Conservation (phyloP, 2,888 invertebrate species). For the Branchipolynoe longqiensis region DNA sequence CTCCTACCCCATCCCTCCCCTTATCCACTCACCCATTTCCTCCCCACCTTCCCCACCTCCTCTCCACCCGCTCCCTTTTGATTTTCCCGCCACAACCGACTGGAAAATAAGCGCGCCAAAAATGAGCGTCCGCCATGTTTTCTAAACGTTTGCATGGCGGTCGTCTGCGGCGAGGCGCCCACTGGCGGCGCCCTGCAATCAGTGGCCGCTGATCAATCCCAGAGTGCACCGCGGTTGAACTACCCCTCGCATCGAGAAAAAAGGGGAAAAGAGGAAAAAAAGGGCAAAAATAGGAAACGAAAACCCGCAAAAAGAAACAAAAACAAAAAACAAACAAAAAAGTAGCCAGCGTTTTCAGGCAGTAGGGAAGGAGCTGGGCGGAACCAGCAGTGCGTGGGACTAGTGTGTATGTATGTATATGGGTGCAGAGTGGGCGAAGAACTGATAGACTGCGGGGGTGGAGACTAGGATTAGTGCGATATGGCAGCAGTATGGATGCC, state of each 20-base stretch:
- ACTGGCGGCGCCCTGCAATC: constrained; percentile 22
- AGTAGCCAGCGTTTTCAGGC: no score
- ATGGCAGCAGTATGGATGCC: no score
- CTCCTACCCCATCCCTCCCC: no score
- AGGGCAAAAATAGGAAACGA: background rate
- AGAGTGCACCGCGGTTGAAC: constrained; percentile 24
- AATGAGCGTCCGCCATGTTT: constrained; percentile 56
- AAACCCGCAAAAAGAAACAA: background rate
- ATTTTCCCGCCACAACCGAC: constrained; percentile 3
- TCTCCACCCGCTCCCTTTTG: background rate
- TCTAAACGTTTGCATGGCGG: constrained; percentile 59
- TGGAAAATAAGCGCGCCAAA: constrained; percentile 51
- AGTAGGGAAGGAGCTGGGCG: no score
- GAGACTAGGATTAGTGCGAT: no score
- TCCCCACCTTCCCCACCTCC: constrained; percentile 17
- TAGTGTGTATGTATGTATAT: no score
- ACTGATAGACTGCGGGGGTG: no score
- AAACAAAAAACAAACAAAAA: no score
- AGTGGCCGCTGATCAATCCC: constrained; percentile 31
- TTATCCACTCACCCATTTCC: no score
- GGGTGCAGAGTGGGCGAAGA: no score
- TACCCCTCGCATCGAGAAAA: constrained; percentile 1
- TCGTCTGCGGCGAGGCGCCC: constrained; percentile 33
- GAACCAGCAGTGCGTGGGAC: no score
- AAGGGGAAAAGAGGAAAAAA: background rate